Evolutionary conservation across 1,140 invertebrate species (phyloP), one percentile per base, ranked within the genome.

Genomic region (Antheraea mylitta): DNA sequence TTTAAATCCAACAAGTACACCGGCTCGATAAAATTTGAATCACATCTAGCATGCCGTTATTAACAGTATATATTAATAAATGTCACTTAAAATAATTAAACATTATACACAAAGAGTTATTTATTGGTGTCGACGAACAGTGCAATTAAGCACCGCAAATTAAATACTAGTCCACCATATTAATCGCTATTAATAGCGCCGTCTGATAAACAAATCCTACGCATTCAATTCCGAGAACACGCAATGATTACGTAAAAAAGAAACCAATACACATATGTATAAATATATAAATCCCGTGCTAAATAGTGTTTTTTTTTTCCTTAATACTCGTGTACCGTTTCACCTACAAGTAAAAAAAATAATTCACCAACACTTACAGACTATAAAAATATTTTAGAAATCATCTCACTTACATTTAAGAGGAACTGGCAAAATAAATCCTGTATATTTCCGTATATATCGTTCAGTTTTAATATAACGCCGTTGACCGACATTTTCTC

Each of bases 391-490:
- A 53, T 53, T 13, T 87, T 90, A 91, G 89, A 91, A 89, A 91
- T 89, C 11, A 10, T 90, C 86, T 90, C 86, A 90, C 87, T 90
- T 91, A 90, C 80, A 85, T 83, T 89, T 89, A 91, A 90, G 87
- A 91, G 89, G 89, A 91, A 91, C 89, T 91, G 89, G 89, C 87
- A 89, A 90, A 91, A 91, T 86, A 91, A 91, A 91, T 91, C 87
- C 86, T 91, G 89, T 91, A 89, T 87, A 59, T 77, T 71, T 70
- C 70, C 61, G 36, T 67, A 30, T 30, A 30, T 30, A 37, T 62
- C 38, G 45, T 67, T 64, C 62, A 42, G 38, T 42, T 42, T 42
- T 11, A 42, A 8, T 42, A 9, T 42, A 9, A 2, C 11, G 7
- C 38, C 38, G 38, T 7, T 42, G 38, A 42, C 38, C 38, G 38